Conservation (phyloP, 2,888 invertebrate species). For the Lacanobia wlatinum region DNA sequence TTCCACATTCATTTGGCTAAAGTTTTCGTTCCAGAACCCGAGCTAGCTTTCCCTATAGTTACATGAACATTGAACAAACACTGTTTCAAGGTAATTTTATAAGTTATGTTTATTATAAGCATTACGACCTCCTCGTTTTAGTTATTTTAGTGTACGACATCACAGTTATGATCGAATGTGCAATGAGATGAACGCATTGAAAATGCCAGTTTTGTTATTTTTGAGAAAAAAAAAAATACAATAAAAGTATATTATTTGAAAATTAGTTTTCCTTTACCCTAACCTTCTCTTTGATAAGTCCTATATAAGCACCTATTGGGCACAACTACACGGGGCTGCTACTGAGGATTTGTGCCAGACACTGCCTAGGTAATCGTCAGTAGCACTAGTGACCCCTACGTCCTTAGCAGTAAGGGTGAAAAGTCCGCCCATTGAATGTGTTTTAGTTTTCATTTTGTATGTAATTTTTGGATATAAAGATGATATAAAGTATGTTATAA, state of each 20-base stretch:
- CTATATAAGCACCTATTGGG: no score
- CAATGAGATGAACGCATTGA: constrained; percentile 61
- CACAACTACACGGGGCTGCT: no score
- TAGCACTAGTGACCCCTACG: no score
- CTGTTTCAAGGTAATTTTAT: constrained; percentile 24
- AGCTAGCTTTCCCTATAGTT: neutral
- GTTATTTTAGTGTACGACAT: constrained; percentile 44
- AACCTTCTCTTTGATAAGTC: neutral
- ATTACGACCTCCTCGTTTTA: constrained; percentile 46
- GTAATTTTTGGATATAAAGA: no score
- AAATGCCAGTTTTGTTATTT: constrained; percentile 70
- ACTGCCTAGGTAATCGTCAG: no score
- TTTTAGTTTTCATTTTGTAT: no score
- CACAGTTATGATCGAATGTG: constrained; percentile 57
- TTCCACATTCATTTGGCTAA: neutral
- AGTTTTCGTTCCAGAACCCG: neutral
- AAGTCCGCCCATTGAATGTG: no score
- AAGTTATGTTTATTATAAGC: constrained; percentile 14
- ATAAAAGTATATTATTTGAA: constrained; percentile 62
- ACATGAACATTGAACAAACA: constrained; percentile 25
- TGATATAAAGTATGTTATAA: no score
- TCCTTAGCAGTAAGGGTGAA: no score
- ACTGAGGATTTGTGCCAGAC: no score
- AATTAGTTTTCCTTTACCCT: constrained; percentile 25
- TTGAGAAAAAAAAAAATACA: constrained; percentile 67